Evolutionary conservation across 1,140 invertebrate species (phyloP).

Genomic region (Dermatophagoides farinae): DNA sequence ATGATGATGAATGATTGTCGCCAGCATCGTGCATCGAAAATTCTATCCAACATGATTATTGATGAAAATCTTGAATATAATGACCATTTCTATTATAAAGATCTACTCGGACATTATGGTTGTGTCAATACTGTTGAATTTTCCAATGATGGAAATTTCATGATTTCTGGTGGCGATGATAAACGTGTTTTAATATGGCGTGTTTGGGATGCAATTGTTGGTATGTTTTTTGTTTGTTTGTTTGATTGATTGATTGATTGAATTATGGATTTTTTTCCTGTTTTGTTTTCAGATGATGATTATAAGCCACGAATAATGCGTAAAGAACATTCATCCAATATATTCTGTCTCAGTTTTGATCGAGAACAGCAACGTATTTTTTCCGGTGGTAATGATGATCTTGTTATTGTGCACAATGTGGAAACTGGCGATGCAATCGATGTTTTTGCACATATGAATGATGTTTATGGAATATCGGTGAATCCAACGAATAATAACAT

Average conservation of each 20-base stretch:
- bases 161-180: slow-evolving; percentile 81
- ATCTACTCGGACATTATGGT: slow-evolving; percentile 71
- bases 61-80: background rate
- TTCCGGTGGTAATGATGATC: slow-evolving; percentile 73
- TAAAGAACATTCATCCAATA: slow-evolving; percentile 67
- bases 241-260: no score
- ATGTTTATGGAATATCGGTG: slow-evolving; percentile 66
- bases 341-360: slow-evolving; percentile 74
- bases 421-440: slow-evolving; percentile 37
- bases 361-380: slow-evolving; percentile 54
- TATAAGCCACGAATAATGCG: slow-evolving; percentile 43
- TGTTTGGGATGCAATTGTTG: slow-evolving; percentile 48
- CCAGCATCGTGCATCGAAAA: no score
- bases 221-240: slow-evolving; percentile 23
- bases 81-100: slow-evolving; percentile 44
- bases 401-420: slow-evolving; percentile 68
- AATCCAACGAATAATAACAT: slow-evolving; percentile 60
- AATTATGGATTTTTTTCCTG: background rate
- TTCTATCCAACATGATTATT: background rate
- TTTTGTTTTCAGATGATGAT: background rate
- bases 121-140: slow-evolving; percentile 94
- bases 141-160: slow-evolving; percentile 56
- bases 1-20: no score
- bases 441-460: slow-evolving; percentile 46
- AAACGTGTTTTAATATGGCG: slow-evolving; percentile 70